Evolutionary conservation across 1,140 invertebrate species (phyloP).

Genomic region (Drosophila albomicans): DNA sequence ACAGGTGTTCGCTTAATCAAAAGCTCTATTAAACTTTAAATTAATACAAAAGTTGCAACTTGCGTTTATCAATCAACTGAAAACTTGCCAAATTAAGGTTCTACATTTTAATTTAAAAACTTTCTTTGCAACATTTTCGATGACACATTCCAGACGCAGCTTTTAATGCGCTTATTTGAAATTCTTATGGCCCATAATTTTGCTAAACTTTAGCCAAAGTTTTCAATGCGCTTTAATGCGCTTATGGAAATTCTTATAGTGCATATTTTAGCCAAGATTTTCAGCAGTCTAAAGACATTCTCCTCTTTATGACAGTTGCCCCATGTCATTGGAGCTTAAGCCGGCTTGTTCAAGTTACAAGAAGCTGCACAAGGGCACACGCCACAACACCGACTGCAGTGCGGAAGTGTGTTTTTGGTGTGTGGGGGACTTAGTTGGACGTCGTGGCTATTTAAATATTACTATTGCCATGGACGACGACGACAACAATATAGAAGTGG

Average conservation of each 20-base stretch:
- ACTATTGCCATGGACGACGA: constrained; percentile 71
- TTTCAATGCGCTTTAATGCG: constrained; percentile 8
- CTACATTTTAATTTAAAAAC: too few relatives aligned
- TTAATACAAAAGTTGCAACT: too few relatives aligned
- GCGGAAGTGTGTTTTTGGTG: background rate
- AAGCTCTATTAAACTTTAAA: background rate
- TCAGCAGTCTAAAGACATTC: background rate
- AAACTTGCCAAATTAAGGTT: too few relatives aligned
- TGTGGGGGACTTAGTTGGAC: background rate
- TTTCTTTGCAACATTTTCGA: too few relatives aligned
- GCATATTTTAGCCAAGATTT: background rate
- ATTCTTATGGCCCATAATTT: background rate
- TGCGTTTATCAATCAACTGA: too few relatives aligned
- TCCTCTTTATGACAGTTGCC: background rate
- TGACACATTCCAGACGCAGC: too few relatives aligned
- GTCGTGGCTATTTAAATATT: constrained; percentile 67
- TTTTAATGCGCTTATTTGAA: background rate
- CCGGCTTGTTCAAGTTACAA: constrained; percentile 3
- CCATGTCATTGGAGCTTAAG: constrained; percentile 14
- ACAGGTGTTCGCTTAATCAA: too few relatives aligned
- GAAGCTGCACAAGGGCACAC: constrained; percentile 37
- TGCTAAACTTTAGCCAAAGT: background rate
- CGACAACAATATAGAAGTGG: constrained; percentile 46
- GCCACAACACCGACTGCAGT: background rate
- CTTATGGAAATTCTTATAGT: background rate